phyloP scores from a whole-genome alignment of 2,888 invertebrate species.

The Gibbula magus region DNA sequence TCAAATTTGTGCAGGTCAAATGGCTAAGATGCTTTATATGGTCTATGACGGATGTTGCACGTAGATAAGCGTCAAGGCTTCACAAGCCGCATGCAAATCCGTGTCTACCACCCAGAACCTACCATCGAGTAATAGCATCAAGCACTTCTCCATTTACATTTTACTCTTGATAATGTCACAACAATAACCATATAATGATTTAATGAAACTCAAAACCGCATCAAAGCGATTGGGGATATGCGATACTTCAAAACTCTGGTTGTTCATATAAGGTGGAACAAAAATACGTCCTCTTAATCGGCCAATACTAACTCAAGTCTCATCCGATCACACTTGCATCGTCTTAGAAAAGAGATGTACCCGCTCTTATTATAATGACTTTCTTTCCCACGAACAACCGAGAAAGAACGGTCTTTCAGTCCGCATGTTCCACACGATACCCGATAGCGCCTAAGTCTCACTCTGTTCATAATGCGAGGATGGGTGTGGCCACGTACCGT shows the following conservation, averaged over 20 bases:
- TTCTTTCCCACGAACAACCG: conserved; percentile 24
- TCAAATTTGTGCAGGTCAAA: background rate
- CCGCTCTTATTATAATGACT: conserved; percentile 24
- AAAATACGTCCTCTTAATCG: conserved; percentile 23
- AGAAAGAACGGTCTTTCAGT: conserved; percentile 2
- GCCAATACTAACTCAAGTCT: conserved; percentile 10
- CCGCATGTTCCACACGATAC: conserved; percentile 25
- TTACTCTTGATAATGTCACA: conserved; percentile 36
- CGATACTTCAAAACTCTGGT: conserved; percentile 5
- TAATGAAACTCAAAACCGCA: conserved; percentile 29
- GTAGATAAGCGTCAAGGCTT: background rate
- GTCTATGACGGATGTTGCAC: background rate
- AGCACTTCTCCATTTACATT: conserved; percentile 32
- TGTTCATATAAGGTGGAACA: background rate
- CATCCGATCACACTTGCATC: conserved; percentile 9
- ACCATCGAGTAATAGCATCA: conserved; percentile 26
- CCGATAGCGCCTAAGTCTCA: conserved; percentile 1
- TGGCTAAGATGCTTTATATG: background rate
- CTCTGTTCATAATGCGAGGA: background rate
- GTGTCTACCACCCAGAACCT: conserved; percentile 8
- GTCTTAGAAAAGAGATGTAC: background rate
- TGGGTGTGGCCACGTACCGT: conserved; percentile 26
- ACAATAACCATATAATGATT: conserved; percentile 29
- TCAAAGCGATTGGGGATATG: conserved; percentile 29
- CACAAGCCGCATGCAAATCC: background rate